A percentile compares a stretch with the other conserved stretches of the same genome.
phyloP scores from a whole-genome alignment of 1,140 invertebrate genomes.

The Mylabris phalerata region DNA sequence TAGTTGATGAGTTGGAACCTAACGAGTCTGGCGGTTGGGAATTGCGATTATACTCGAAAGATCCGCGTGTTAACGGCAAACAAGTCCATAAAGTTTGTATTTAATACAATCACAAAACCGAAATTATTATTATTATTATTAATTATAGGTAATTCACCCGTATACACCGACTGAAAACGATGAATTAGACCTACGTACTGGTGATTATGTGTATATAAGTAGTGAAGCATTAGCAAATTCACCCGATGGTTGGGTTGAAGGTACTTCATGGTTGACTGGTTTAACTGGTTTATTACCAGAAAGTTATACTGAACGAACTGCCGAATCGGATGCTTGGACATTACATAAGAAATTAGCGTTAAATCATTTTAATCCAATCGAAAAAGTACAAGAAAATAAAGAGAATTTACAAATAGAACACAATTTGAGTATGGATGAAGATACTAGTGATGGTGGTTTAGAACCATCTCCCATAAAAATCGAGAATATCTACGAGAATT shows the following conservation, averaged over 20 bases:
- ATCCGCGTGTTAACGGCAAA: conserved; percentile 64
- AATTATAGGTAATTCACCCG: conserved; percentile 62
- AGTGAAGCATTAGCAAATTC: conserved; percentile 63
- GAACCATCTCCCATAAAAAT: neutral
- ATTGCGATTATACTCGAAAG: conserved; percentile 76
- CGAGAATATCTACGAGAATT: neutral
- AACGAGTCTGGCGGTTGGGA: conserved; percentile 69
- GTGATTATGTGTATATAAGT: conserved; percentile 79
- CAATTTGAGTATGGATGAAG: neutral
- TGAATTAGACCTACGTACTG: conserved; percentile 76
- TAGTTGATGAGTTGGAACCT: conserved; percentile 66
- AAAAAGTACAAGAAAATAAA: conserved; percentile 1
- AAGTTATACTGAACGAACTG: conserved; percentile 70
- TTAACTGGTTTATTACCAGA: conserved; percentile 69
- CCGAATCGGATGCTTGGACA: conserved; percentile 87
- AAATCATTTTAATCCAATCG: conserved; percentile 24
- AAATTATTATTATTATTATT: neutral
- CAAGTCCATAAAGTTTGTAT: conserved; percentile 53
- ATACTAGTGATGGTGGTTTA: conserved; percentile 1
- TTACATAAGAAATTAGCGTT: conserved; percentile 64
- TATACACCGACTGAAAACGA: conserved; percentile 71
- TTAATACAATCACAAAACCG: conserved; percentile 4
- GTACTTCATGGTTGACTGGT: conserved; percentile 82
- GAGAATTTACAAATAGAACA: neutral
- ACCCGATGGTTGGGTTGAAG: conserved; percentile 79